Conservation (phyloP, 2,888 invertebrate species). For the Trachelus iudaicus region DNA sequence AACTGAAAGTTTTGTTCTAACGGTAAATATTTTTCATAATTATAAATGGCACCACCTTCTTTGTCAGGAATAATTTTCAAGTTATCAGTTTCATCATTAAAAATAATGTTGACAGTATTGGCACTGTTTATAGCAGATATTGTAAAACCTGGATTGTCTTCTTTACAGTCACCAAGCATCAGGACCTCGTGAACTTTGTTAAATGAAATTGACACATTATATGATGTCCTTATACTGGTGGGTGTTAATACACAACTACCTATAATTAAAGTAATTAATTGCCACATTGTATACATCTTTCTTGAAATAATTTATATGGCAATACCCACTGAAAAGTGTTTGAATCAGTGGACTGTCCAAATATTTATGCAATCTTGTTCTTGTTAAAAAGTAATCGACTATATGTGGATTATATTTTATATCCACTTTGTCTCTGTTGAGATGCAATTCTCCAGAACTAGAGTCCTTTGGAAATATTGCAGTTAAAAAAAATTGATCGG, state of each 20-base stretch:
- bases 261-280: conserved; percentile 18
- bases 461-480: conserved; percentile 52
- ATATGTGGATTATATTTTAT: conserved; percentile 46
- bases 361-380: conserved; percentile 57
- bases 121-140: conserved; percentile 44
- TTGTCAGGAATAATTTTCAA: conserved; percentile 47
- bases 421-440: conserved; percentile 45
- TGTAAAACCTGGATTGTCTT: conserved; percentile 53
- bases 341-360: conserved; percentile 48
- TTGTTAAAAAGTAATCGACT: conserved; percentile 49
- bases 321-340: conserved; percentile 50
- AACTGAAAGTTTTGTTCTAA: conserved; percentile 51
- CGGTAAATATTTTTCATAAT: conserved; percentile 46
- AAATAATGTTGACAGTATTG: conserved; percentile 41
- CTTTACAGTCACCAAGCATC: conserved; percentile 55
- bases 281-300: neutral
- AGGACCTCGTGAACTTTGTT: conserved; percentile 45
- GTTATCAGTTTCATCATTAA: conserved; percentile 51
- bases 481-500: conserved; percentile 42
- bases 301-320: neutral
- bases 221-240: conserved; percentile 43
- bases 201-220: conserved; percentile 45
- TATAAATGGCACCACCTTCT: conserved; percentile 47
- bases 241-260: conserved; percentile 54
- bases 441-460: conserved; percentile 40